Conservation (phyloP, 2,797 vertebrate genomes). For the Mareca strepera region DNA sequence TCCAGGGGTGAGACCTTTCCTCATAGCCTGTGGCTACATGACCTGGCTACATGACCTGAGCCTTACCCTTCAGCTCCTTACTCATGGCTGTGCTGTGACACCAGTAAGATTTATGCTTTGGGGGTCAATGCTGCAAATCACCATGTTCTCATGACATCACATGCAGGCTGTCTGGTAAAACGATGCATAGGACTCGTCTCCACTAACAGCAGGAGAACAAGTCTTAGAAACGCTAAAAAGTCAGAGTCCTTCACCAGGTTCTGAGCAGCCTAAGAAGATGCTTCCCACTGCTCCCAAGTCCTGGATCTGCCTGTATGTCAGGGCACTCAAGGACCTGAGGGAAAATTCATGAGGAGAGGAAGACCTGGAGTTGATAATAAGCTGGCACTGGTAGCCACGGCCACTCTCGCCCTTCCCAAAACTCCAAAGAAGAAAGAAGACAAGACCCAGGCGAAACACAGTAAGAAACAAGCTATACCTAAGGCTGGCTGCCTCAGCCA, state of each 20-base stretch:
- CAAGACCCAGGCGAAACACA: background rate
- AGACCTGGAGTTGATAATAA: background rate
- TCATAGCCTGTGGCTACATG: slow-evolving; percentile 34
- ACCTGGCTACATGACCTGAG: slow-evolving; percentile 54
- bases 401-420: background rate
- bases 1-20: slow-evolving; percentile 48
- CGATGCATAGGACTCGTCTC: background rate
- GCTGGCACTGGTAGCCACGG: background rate
- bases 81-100: slow-evolving; percentile 45
- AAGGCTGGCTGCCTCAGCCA: background rate
- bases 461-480: background rate
- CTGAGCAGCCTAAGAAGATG: background rate
- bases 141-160: slow-evolving; percentile 38
- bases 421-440: background rate
- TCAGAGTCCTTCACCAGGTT: background rate
- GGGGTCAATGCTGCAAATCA: slow-evolving; percentile 43
- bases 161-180: slow-evolving; percentile 30
- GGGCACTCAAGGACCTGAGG: background rate
- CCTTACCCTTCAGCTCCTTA: slow-evolving; percentile 44
- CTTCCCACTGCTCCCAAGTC: background rate
- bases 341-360: background rate
- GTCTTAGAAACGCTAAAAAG: background rate
- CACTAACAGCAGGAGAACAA: background rate
- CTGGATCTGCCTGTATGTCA: background rate
- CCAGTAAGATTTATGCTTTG: slow-evolving; percentile 57